Evolutionary conservation across 2,113 vertebrate species (phyloP), one percentile per base, ranked within the genome.

Genomic region (Callorhinus ursinus): DNA sequence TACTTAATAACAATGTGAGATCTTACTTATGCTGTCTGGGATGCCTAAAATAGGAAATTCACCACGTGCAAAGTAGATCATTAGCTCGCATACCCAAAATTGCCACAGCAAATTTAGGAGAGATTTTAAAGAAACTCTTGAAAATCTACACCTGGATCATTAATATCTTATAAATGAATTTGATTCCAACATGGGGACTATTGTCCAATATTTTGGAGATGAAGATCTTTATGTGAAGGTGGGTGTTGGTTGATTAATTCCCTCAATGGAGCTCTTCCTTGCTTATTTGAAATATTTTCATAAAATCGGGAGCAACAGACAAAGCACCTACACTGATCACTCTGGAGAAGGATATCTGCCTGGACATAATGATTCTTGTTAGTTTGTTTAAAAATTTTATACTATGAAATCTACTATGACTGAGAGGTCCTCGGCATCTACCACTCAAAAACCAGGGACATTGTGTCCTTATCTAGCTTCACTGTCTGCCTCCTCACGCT

Each of bases 391-490:
- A 97, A 81, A 72, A 88, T 72, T 93, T 97, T 95, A 96, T 82
- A 93, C 88, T 42, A 39, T 86, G 82, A 33, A 96, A 94, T 57
- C 46, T 88, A 65, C 69, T 65, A 24, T 88, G 42, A 22, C 53
- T 2, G 1, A 85, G 28, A 92, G 59, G 46, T 63, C 63, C 16
- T 49, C 79, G 14, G 65, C 22, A 63, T 16, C 6, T 74, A 83
- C 39, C 74, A 97, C 85, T 76, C 33, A 76, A 69, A 95, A 96
- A 33, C 69, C 84, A 93, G 69, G 84, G 97, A 96, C 97, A 97
- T 79, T 94, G 14, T 96, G 88, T 97, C 97, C 92, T 96, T 83
- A 89, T 88, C 63, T 94, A 97, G 95, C 97, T 97, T 98, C 91
- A 93, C 82, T 88, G 88, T 90, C 65, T 93, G 97, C 77, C 93